Percentiles rank a stretch among this genome's conserved stretches.
These are phyloP conservation scores for Calidris pugnax DNA, from an alignment of 2,113 vertebrate genomes.

Conservation along the genomic window DNA sequence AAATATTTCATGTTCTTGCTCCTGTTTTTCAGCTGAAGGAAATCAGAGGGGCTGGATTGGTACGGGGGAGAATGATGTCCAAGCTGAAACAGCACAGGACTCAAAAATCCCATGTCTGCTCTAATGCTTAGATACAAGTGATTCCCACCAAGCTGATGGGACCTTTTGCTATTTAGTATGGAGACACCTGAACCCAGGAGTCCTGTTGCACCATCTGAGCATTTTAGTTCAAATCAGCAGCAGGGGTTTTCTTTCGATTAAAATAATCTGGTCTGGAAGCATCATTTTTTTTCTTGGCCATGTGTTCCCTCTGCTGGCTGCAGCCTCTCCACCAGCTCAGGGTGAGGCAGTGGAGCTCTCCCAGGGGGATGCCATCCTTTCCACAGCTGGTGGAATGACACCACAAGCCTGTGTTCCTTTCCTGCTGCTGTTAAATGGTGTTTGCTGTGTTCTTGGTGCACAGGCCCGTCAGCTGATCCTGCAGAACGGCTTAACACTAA, in stretches of 20 bases:
- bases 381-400: not conserved
- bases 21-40: not conserved
- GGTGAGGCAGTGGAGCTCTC: not conserved
- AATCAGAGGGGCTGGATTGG: not conserved
- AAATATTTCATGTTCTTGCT: not conserved
- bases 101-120: not conserved
- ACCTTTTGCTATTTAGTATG: not conserved
- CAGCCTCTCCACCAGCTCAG: not conserved
- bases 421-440: not conserved
- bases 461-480: constrained; percentile 97
- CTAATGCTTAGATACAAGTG: not conserved
- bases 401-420: not conserved
- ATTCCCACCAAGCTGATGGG: not conserved
- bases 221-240: not conserved
- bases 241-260: not conserved
- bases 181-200: not conserved
- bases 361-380: not conserved
- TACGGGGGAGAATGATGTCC: not conserved
- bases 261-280: not conserved
- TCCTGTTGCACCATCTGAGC: not conserved
- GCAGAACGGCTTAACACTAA: constrained; percentile 86
- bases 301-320: not conserved
- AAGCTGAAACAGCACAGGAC: not conserved
- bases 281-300: not conserved
- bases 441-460: constrained; percentile 2